phyloP scores from a whole-genome alignment of 2,797 vertebrate species.

The Hydrophis major region DNA sequence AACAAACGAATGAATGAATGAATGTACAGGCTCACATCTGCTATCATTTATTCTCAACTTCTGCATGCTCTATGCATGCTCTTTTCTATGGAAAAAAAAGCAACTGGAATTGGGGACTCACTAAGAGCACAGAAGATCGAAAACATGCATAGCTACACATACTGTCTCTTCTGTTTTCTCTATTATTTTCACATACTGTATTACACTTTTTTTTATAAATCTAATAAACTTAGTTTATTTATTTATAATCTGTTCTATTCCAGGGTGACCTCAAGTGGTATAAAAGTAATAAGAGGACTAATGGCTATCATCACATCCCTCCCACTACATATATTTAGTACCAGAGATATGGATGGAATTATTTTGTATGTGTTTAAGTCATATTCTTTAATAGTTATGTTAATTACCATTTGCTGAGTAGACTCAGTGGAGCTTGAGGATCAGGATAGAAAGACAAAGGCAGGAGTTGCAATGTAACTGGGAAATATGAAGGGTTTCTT shows the following conservation, averaged over 20 bases:
- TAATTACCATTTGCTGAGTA: conserved; percentile 90
- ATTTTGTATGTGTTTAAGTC: not conserved
- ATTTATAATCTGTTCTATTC: not conserved
- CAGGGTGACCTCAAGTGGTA: not conserved
- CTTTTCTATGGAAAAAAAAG: not conserved
- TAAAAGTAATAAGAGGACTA: not conserved
- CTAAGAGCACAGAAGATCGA: not conserved
- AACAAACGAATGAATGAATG: not conserved
- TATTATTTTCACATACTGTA: not conserved
- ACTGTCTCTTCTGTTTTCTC: not conserved
- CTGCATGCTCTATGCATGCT: not conserved
- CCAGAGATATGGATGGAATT: not conserved
- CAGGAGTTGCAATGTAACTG: conserved; percentile 87
- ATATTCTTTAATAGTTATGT: conserved; percentile 38
- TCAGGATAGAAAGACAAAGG: conserved; percentile 86
- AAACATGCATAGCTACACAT: not conserved
- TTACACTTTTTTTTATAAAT: not conserved
- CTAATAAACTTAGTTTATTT: not conserved
- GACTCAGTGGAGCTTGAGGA: conserved; percentile 81
- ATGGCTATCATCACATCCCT: not conserved
- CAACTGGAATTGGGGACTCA: not conserved
- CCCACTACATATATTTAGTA: not conserved
- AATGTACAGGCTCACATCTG: not conserved
- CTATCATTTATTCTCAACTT: not conserved
- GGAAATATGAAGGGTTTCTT: conserved; percentile 89